Evolutionary conservation across 2,888 invertebrate species (phyloP).

Genomic region (Dione juno): DNA sequence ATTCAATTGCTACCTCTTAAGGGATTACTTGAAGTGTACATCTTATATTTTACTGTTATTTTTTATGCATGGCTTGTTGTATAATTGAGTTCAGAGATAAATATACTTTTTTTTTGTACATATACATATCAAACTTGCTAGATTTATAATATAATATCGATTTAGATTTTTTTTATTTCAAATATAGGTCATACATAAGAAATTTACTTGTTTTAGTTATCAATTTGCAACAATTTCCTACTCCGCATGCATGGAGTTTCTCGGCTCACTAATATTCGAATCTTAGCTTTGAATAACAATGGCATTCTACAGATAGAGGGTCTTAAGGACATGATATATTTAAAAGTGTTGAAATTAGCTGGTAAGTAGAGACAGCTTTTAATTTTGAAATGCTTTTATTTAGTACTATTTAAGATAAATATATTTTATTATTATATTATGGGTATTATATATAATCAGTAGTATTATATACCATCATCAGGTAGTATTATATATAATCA

Average conservation of each 20-base stretch:
- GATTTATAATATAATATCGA: background rate
- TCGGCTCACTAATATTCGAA: constrained; percentile 89
- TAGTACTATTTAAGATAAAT: background rate
- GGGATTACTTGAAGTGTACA: background rate
- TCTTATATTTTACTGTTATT: background rate
- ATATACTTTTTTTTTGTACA: background rate
- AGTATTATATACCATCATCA: too few species aligned
- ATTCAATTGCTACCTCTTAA: constrained; percentile 18
- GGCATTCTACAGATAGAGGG: constrained; percentile 95
- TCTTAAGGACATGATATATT: constrained; percentile 90
- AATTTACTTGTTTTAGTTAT: constrained; percentile 85
- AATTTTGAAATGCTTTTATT: background rate
- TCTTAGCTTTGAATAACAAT: constrained; percentile 93
- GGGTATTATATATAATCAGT: too few species aligned
- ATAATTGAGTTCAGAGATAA: constrained; percentile 2
- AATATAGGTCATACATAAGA: constrained; percentile 3
- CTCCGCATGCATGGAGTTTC: constrained; percentile 94
- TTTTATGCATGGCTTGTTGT: background rate
- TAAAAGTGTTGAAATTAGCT: constrained; percentile 90
- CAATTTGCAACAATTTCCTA: constrained; percentile 92
- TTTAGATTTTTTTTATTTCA: background rate
- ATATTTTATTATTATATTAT: background rate
- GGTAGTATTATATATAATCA: too few species aligned
- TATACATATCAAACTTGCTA: background rate
- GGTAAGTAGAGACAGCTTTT: constrained; percentile 59